phyloP scores from a whole-genome alignment of 2,113 vertebrate genomes.

The Puffinus mauretanicus region DNA sequence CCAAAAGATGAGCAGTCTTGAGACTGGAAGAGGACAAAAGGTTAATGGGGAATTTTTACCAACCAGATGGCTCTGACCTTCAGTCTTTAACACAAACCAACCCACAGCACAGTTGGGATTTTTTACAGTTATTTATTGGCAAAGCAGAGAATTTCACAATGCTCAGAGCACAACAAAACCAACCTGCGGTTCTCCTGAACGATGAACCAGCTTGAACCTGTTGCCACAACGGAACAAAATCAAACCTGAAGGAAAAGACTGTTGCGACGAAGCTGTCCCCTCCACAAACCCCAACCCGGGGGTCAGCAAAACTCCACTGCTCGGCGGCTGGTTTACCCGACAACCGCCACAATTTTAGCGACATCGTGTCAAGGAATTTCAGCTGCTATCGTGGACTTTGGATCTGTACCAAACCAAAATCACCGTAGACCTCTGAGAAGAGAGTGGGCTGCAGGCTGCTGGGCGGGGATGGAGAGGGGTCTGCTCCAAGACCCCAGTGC shows the following conservation, averaged over 20 bases:
- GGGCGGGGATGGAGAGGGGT: neutral
- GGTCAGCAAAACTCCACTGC: neutral
- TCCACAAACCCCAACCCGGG: neutral
- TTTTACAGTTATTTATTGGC: neutral
- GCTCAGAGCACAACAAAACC: slow-evolving; percentile 47
- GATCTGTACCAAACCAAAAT: neutral
- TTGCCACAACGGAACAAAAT: neutral
- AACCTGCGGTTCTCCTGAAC: neutral
- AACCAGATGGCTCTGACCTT: slow-evolving; percentile 2
- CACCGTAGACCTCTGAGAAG: neutral
- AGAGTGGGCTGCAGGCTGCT: neutral
- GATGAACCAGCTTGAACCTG: neutral
- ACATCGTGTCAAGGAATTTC: fast-evolving
- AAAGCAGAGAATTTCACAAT: neutral
- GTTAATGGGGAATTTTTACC: neutral
- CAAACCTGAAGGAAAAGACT: neutral
- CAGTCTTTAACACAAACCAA: neutral
- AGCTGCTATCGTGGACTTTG: neutral
- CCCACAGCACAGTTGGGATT: neutral
- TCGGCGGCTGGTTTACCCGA: fast-evolving
- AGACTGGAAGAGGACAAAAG: neutral
- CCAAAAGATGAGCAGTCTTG: neutral
- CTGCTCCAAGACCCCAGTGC: neutral
- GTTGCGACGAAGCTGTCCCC: neutral
- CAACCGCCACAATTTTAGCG: fast-evolving